A percentile compares a stretch with the other conserved stretches of the same genome.
phyloP scores from a whole-genome alignment of 2,797 vertebrate genomes.

The Crossoptilon crossoptilon region DNA sequence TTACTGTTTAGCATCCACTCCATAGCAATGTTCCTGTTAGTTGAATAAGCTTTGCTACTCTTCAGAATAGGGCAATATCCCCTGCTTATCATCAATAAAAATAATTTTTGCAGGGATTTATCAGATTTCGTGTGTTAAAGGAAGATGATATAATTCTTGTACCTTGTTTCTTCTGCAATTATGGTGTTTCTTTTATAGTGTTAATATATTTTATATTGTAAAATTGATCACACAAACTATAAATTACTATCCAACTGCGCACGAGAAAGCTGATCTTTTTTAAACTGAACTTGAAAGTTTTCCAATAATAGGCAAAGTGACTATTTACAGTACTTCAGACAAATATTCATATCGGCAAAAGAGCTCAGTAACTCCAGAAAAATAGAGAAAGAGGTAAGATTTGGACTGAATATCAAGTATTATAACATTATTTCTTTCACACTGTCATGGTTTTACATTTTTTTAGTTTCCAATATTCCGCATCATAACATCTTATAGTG shows the following conservation, averaged over 20 bases:
- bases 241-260: background rate
- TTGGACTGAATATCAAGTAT: background rate
- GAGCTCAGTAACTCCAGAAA: background rate
- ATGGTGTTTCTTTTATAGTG: background rate
- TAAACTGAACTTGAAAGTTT: background rate
- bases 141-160: background rate
- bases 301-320: background rate
- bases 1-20: background rate
- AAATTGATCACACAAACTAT: background rate
- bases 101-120: background rate
- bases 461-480: no score
- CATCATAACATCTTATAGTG: no score
- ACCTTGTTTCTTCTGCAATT: background rate
- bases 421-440: background rate
- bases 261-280: background rate
- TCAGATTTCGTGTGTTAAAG: background rate
- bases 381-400: background rate
- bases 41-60: background rate
- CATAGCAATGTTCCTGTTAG: background rate
- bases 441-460: no score
- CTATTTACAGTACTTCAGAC: background rate
- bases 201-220: background rate
- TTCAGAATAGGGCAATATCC: background rate
- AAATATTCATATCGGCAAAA: background rate
- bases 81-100: background rate